Evolutionary conservation across 2,113 vertebrate species (phyloP).

Genomic region (Balaenoptera acutorostrata): DNA sequence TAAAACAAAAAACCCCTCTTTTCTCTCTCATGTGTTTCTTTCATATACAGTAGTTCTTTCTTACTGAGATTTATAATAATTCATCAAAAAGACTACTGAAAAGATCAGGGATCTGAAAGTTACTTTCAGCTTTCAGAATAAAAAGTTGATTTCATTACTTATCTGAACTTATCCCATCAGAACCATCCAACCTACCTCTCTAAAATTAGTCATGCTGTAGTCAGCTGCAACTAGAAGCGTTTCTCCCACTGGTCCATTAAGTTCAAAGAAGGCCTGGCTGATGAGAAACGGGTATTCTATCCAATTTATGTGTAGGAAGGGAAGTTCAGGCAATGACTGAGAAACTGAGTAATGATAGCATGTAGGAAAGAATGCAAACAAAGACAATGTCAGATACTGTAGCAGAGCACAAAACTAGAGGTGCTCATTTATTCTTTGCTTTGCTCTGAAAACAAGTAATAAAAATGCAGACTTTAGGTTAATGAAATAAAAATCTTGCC

Average conservation of each 20-base stretch:
- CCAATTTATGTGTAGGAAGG: neutral
- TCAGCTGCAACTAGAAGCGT: neutral
- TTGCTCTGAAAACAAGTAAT: constrained; percentile 35
- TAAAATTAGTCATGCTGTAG: neutral
- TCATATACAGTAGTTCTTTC: neutral
- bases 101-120: neutral
- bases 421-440: neutral
- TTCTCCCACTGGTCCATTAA: neutral
- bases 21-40: neutral
- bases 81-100: neutral
- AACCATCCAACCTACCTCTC: neutral
- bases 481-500: neutral
- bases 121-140: constrained; percentile 23
- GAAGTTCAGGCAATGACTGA: neutral
- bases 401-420: neutral
- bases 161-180: neutral
- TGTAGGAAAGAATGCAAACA: neutral
- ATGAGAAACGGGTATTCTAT: neutral
- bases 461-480: neutral
- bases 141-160: constrained; percentile 5
- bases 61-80: neutral
- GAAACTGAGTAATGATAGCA: neutral
- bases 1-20: neutral
- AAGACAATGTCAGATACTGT: neutral
- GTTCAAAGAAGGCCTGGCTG: neutral